Evolutionary conservation across 2,797 vertebrate genomes (phyloP).

Genomic region (Bufotes viridis): DNA sequence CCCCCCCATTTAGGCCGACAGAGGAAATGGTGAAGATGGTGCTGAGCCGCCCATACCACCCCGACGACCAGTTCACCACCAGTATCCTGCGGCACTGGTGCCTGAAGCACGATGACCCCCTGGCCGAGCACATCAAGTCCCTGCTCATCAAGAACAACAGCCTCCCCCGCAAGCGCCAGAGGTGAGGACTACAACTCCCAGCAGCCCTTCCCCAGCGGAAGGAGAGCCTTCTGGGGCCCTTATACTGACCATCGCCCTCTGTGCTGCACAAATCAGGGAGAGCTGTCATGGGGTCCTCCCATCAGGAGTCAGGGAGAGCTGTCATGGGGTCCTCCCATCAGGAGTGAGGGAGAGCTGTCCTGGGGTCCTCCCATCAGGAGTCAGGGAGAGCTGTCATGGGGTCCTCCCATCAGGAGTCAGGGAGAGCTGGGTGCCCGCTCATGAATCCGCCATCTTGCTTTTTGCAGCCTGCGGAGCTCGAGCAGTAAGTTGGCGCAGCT

Average conservation of each 20-base stretch:
- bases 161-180: conserved; percentile 91
- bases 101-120: conserved; percentile 86
- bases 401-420: no score
- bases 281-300: no score
- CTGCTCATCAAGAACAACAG: conserved; percentile 98
- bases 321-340: no score
- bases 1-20: conserved; percentile 78
- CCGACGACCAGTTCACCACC: conserved; percentile 95
- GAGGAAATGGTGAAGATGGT: conserved; percentile 99
- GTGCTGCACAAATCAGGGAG: no score
- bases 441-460: neutral
- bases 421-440: no score
- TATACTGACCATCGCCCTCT: no score
- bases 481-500: conserved; percentile 96
- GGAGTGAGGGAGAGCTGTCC: neutral
- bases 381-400: no score
- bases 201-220: no score
- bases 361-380: neutral
- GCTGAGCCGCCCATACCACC: conserved; percentile 90
- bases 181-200: conserved; percentile 70
- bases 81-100: conserved; percentile 96
- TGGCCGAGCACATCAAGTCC: conserved; percentile 93
- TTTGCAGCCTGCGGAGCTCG: conserved; percentile 87
- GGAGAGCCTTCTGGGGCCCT: no score
- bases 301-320: no score